Evolutionary conservation across 2,888 invertebrate species (phyloP), one percentile per base, ranked within the genome.

Genomic region (Suillia variegata): DNA sequence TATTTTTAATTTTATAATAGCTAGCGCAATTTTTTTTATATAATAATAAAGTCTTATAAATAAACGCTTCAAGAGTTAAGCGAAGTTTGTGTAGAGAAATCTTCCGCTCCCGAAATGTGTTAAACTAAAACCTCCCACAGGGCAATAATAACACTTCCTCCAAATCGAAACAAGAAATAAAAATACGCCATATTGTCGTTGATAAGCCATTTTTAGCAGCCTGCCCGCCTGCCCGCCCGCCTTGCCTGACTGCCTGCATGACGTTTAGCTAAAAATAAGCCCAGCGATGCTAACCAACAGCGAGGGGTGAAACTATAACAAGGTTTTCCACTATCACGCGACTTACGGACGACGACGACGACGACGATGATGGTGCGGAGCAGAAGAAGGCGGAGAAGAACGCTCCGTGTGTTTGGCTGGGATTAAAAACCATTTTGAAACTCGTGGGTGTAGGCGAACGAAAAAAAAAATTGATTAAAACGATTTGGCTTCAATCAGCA

Each of bases 281-380:
- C 64, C 58, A 62, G 61, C 45, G 54, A 38, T 6, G 26, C 48
- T 13, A 6, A n/a, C 38, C 38, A 54, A 31, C 34, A 47, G 31
- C 58, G 61, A 62, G 59, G n/a, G 63, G 65, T 68, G 59, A 59
- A 73, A 71, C 67, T 67, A 67, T 67, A 70, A 73, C 73, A 74
- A 70, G 75, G 70, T 64, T 73, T 73, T 67, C 33, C 74, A 73
- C 75, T 73, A 71, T n/a, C n/a, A n/a, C n/a, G 33, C 63, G 50
- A 62, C 54, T 64, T 47, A 72, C 17, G 50, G 63, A 34, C 49
- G 61, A 50, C 26, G 49, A 49, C 33, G 1, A 10, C 18, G 17
- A 15, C 50, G 26, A 5, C 26, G 22, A 22, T 48, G 18, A 13
- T 20, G 47, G 47, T 15, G 8, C 24, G 50, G 52, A 54, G 15